Percentiles rank a stretch among this genome's conserved stretches.
Evolutionary conservation across 2,797 vertebrate genomes (phyloP).

Genomic region (Cuniculus paca): DNA sequence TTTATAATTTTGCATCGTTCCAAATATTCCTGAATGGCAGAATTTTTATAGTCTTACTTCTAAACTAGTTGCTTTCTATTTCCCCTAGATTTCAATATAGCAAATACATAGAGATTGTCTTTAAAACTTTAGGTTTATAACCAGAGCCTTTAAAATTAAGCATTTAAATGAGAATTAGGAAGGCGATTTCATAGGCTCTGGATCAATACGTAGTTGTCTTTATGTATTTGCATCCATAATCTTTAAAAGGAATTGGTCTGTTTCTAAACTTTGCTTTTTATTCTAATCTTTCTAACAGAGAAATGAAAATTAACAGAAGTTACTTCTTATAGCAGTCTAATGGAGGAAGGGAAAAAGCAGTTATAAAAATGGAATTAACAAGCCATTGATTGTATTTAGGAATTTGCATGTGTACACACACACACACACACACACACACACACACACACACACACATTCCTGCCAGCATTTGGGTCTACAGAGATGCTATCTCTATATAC

Average conservation of each 20-base stretch:
- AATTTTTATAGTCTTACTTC: not conserved
- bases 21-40: not conserved
- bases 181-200: not conserved
- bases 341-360: not conserved
- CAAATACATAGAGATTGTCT: not conserved
- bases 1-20: not conserved
- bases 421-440: accelerated
- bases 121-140: not conserved
- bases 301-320: not conserved
- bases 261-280: not conserved
- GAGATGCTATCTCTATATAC: not conserved
- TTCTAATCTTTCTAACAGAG: not conserved
- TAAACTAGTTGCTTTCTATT: not conserved
- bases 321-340: not conserved
- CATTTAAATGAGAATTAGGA: not conserved
- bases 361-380: not conserved
- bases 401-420: not conserved
- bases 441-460: accelerated
- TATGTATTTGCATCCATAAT: not conserved
- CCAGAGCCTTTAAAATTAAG: not conserved
- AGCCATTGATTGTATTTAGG: not conserved
- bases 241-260: not conserved
- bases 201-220: not conserved
- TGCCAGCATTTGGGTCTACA: not conserved
- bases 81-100: not conserved